Evolutionary conservation across 2,797 vertebrate species (phyloP), one percentile per base, ranked within the genome.

Genomic region (Falco cherrug): DNA sequence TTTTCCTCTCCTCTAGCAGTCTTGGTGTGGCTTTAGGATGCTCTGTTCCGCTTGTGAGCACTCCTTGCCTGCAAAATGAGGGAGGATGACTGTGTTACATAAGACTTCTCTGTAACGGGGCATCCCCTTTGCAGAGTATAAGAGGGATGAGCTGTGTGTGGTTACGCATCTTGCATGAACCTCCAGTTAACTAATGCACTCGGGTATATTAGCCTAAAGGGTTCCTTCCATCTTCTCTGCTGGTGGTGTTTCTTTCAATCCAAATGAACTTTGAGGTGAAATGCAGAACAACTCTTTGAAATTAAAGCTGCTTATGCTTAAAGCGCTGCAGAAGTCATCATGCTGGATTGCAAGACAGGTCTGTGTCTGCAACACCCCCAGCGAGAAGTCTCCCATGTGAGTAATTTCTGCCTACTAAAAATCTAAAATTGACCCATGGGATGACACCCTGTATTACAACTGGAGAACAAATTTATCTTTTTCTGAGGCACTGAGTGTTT

Each of bases 351-450:
- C 16, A 37, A 81, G 87, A 20, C 64, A 37, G 43, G 68, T 45
- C 56, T 78, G 64, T 56, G 41, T 39, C 48, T 84, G 64, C 56
- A 74, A 10, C 3, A 1, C 6, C 11, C 54, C 15, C 11, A 16
- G 6, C 0, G 6, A 53, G 13, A 11, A 37, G 8, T 26, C 48
- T 91, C 48, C 39, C 63, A 31, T 13, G 51, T 16, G 57, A 84
- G 50, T 35, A 29, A 86, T 47, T 88, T 65, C 69, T 88, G 53
- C 26, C 33, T 15, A 26, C 81, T 88, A 70, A 89, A 83, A 65
- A 51, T 17, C 39, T 53, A 37, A 89, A 90, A 59, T 86, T 78
- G 93, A 95, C 83, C 54, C 73, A 33, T 81, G 53, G 41, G 65
- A 87, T 68, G 77, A 80, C 35, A 51, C 12, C 15, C 9, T 0